Evolutionary conservation across 2,888 invertebrate genomes (phyloP).

Genomic region (Drosophila greeni): DNA sequence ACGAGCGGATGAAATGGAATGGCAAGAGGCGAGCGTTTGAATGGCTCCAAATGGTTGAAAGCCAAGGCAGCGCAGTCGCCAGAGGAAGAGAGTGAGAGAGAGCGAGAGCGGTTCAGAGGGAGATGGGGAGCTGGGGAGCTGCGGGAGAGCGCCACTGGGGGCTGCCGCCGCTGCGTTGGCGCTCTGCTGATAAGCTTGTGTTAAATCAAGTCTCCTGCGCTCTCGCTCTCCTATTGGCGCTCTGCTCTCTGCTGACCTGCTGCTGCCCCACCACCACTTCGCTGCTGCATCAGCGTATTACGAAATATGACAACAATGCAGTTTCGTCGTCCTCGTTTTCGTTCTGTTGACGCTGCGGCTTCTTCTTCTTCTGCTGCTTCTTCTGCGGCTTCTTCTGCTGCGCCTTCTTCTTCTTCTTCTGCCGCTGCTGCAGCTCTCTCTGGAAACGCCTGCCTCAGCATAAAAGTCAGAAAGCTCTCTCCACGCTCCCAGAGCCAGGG

Average conservation of each 20-base stretch:
- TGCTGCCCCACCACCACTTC: slow-evolving; percentile 7
- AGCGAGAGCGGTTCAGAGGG: slow-evolving; percentile 4
- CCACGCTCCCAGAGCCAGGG: slow-evolving; percentile 4
- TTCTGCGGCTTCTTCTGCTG: slow-evolving; percentile 26
- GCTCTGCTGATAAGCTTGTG: slow-evolving; percentile 54
- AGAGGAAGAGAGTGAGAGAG: slow-evolving; percentile 19
- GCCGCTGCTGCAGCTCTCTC: slow-evolving; percentile 20
- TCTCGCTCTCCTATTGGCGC: slow-evolving; percentile 46
- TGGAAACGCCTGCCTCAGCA: slow-evolving; percentile 54
- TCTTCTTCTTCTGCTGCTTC: slow-evolving; percentile 20
- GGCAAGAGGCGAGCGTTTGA: slow-evolving; percentile 62
- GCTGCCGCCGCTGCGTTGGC: slow-evolving; percentile 58
- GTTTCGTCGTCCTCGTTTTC: slow-evolving; percentile 75
- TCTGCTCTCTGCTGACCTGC: slow-evolving; percentile 50
- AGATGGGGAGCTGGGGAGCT: slow-evolving; percentile 4
- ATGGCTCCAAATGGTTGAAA: slow-evolving; percentile 56
- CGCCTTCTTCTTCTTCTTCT: slow-evolving; percentile 17
- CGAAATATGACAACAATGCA: slow-evolving; percentile 78
- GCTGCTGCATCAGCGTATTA: slow-evolving; percentile 72
- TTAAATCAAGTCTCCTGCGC: slow-evolving; percentile 34
- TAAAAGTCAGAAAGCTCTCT: slow-evolving; percentile 28
- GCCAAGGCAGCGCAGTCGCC: slow-evolving; percentile 58
- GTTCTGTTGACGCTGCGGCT: slow-evolving; percentile 59
- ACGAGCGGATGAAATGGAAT: slow-evolving; percentile 75
- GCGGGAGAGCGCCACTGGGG: slow-evolving; percentile 51